phyloP scores from a whole-genome alignment of 2,888 invertebrate genomes.

The Agrilus cyanescens region DNA sequence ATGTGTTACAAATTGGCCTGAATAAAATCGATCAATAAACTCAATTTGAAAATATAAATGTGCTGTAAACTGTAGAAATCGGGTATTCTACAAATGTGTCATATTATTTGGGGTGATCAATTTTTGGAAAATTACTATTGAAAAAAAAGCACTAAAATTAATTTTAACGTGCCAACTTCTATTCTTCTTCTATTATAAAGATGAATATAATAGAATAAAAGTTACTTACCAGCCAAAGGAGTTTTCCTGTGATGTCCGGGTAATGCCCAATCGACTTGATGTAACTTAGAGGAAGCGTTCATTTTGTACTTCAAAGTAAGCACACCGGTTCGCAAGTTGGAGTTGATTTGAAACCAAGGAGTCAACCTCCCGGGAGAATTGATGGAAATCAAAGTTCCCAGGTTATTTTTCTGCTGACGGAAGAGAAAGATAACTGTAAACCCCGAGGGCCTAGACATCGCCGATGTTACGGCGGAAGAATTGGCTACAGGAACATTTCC shows the following conservation, averaged over 20 bases:
- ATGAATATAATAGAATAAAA: background rate
- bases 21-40: no score
- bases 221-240: slow-evolving; percentile 31
- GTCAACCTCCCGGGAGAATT: slow-evolving; percentile 36
- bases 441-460: slow-evolving; percentile 28
- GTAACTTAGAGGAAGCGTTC: slow-evolving; percentile 27
- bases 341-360: slow-evolving; percentile 35
- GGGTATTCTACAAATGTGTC: no score
- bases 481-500: slow-evolving; percentile 33
- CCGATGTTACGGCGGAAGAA: slow-evolving; percentile 29
- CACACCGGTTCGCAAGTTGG: slow-evolving; percentile 34
- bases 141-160: no score
- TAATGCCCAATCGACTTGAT: slow-evolving; percentile 33
- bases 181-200: background rate
- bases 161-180: no score
- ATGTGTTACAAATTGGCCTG: no score
- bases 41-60: no score
- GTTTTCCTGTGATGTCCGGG: slow-evolving; percentile 33
- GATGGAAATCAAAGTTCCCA: slow-evolving; percentile 34
- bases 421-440: slow-evolving; percentile 35
- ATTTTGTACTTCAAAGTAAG: slow-evolving; percentile 32
- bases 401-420: slow-evolving; percentile 35
- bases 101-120: no score
- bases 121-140: no score
- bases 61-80: no score